These are phyloP conservation scores for Phymorhynchus buccinoides DNA, from an alignment of 1,140 invertebrate genomes.

Conservation along the genomic window DNA sequence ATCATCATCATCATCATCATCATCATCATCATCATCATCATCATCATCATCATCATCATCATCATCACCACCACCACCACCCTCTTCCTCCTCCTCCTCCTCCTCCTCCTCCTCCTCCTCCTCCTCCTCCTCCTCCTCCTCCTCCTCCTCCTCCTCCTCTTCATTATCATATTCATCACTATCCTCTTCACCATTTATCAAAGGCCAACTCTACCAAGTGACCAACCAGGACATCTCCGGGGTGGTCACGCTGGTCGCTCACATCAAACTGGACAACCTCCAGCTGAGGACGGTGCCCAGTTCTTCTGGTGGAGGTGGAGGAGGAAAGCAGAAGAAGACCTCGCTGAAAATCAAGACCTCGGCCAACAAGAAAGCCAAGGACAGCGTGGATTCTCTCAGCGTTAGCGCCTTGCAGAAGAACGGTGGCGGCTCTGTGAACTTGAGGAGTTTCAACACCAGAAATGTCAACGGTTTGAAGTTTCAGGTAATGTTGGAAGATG, in stretches of 20 bases:
- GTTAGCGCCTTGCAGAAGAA: conserved; percentile 30
- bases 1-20: conserved; percentile 14
- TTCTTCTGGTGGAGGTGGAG: not conserved
- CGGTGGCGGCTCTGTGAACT: conserved; percentile 12
- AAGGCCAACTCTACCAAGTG: conserved; percentile 52
- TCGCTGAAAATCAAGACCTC: conserved; percentile 58
- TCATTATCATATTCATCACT: too few relatives aligned
- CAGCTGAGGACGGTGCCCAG: conserved; percentile 57
- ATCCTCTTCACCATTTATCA: not conserved
- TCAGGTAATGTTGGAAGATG: conserved; percentile 16
- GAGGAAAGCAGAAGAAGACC: conserved; percentile 44
- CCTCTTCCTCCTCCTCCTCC: not conserved
- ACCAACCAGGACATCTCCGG: conserved; percentile 45
- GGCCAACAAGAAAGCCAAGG: conserved; percentile 44
- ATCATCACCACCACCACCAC: not conserved
- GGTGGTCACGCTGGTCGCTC: conserved; percentile 57
- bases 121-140: not conserved
- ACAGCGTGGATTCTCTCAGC: not conserved
- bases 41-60: not conserved
- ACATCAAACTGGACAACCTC: conserved; percentile 53
- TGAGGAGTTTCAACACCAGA: conserved; percentile 43
- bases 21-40: conserved; percentile 16
- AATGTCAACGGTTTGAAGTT: conserved; percentile 47
- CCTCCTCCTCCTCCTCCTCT: not conserved
- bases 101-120: not conserved